Evolutionary conservation across 2,113 vertebrate genomes (phyloP).

Genomic region (Myrmecobius fasciatus): DNA sequence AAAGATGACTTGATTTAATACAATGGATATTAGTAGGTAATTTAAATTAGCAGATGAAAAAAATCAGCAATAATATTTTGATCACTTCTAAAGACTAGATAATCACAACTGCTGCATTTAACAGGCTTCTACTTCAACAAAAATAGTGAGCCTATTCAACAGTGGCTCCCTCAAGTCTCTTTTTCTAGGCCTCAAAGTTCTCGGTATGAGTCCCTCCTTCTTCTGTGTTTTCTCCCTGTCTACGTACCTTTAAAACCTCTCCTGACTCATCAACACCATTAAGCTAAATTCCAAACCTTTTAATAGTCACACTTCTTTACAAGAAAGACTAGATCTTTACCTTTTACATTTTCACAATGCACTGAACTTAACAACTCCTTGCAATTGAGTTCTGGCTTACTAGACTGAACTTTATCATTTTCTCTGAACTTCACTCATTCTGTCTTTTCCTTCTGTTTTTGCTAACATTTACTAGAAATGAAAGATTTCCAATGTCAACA

Average conservation of each 20-base stretch:
- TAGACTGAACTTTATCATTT: background rate
- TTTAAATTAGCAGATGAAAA: background rate
- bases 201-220: background rate
- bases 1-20: conserved; percentile 20
- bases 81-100: conserved; percentile 3
- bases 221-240: background rate
- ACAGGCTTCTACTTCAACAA: background rate
- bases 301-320: background rate
- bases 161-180: background rate
- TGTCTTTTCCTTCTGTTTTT: background rate
- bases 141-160: background rate
- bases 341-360: background rate
- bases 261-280: background rate
- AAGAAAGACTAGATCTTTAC: background rate
- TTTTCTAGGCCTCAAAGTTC: background rate
- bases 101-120: background rate
- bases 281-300: background rate
- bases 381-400: background rate
- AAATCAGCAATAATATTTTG: conserved; percentile 1
- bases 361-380: background rate
- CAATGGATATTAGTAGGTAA: background rate
- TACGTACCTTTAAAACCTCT: background rate
- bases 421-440: background rate
- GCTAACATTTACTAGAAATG: background rate
- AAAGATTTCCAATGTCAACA: background rate